phyloP scores from a whole-genome alignment of 2,888 invertebrate species.

The Amphipoea lucens region DNA sequence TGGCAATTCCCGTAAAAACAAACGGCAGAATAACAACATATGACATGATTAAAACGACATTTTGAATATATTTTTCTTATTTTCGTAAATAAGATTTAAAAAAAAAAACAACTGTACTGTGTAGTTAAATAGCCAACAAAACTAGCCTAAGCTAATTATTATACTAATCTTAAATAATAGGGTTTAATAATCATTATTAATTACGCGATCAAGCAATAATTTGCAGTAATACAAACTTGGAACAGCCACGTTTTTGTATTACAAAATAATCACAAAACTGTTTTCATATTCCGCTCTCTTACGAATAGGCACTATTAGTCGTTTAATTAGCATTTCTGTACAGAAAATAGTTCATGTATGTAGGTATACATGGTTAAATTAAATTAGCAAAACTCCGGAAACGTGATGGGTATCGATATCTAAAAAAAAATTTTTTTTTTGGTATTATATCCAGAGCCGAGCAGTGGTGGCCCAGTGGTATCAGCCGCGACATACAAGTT shows the following conservation, averaged over 20 bases:
- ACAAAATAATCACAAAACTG: background rate
- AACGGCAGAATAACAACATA: background rate
- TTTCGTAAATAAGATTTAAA: conserved; percentile 22
- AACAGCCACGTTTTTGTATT: background rate
- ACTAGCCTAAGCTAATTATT: conserved; percentile 50
- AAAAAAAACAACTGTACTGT: conserved; percentile 12
- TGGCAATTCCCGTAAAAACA: background rate
- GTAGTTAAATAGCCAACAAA: conserved; percentile 50
- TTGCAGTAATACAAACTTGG: conserved; percentile 4
- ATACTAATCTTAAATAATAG: background rate
- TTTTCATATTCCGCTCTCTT: background rate
- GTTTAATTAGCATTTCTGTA: background rate
- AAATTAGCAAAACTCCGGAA: no score
- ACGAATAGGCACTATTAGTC: background rate
- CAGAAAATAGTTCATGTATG: background rate
- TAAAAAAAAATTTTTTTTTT: no score
- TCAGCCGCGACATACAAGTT: no score
- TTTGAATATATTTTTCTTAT: conserved; percentile 29
- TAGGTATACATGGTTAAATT: no score
- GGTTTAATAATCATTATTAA: background rate
- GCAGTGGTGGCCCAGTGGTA: no score
- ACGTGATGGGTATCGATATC: no score
- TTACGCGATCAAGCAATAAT: conserved; percentile 10
- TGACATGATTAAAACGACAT: conserved; percentile 33
- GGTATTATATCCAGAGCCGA: no score